Evolutionary conservation across 1,140 invertebrate species (phyloP), one percentile per base, ranked within the genome.

Genomic region (Drosophila rufa): DNA sequence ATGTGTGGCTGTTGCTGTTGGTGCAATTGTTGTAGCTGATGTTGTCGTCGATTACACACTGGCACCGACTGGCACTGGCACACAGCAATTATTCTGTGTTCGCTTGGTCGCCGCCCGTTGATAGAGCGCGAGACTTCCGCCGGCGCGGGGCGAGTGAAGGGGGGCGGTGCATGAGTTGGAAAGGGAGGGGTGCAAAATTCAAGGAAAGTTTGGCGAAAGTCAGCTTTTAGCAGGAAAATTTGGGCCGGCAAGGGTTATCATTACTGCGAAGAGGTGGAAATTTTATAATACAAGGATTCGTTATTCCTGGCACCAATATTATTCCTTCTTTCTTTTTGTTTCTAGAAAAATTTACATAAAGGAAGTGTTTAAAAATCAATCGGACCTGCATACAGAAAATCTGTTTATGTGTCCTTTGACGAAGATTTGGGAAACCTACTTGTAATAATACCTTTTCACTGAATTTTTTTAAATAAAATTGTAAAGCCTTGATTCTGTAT

Each of bases 21-120:
- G 43, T 59, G 71, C 50, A 66, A 57, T 78, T 68, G 50, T 59
- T 77, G 74, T 69, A 58, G 48, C 60, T 60, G 71, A 73, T 73
- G 74, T 83, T 79, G 83, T 82, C 71, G 83, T 76, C 82, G 82
- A 75, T 75, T 68, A 68, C 64, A 70, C 77, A 84, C 82, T 89
- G 85, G 84, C 84, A 87, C 84, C 78, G 84, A 89, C 84, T 87
- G 84, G 83, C 83, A 87, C 81, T 64, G 71, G 77, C 84, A 83
- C 80, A 80, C 75, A 68, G 65, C 66, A 78, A 77, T 73, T 50
- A 73, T 73, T 73, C 69, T 73, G 67, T 70, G 65, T 62, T 82
- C 80, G 80, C 75, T 80, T 77, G 60, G 75, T 70, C 80, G 80
- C 80, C 64, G 81, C 43, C 36, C 69, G 67, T 84, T 80, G 81